These are phyloP conservation scores for Chrysoperla carnea DNA, from an alignment of 1,140 invertebrate species.

Conservation along the genomic window DNA sequence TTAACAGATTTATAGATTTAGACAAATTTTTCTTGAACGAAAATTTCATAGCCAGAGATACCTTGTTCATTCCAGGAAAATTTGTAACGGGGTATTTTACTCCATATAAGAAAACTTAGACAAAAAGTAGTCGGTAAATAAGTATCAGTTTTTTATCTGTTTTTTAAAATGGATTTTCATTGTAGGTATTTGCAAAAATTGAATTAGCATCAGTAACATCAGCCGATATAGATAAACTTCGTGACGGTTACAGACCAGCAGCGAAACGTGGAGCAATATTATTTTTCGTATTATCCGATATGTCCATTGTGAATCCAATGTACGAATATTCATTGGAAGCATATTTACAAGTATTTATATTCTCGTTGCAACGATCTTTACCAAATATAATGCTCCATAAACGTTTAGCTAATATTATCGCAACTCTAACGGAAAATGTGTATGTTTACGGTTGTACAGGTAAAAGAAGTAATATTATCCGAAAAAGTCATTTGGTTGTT, in stretches of 20 bases:
- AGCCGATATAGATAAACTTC: constrained; percentile 57
- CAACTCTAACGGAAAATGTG: constrained; percentile 65
- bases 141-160: no score
- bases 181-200: constrained; percentile 51
- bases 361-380: constrained; percentile 58
- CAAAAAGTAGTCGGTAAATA: no score
- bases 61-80: no score
- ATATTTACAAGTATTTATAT: constrained; percentile 63
- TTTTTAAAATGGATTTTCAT: no score
- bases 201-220: constrained; percentile 52
- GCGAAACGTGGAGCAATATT: constrained; percentile 71
- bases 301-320: constrained; percentile 73
- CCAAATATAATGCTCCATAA: constrained; percentile 52
- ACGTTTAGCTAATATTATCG: constrained; percentile 64
- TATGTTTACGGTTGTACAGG: constrained; percentile 81
- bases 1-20: no score
- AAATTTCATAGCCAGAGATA: no score
- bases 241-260: constrained; percentile 65
- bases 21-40: no score
- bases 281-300: constrained; percentile 76
- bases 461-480: constrained; percentile 8
- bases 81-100: no score
- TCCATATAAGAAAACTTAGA: no score
- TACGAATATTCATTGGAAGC: constrained; percentile 77
- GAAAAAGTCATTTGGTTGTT: no score